phyloP scores from a whole-genome alignment of 2,797 vertebrate genomes.

The Caiman crocodilus region DNA sequence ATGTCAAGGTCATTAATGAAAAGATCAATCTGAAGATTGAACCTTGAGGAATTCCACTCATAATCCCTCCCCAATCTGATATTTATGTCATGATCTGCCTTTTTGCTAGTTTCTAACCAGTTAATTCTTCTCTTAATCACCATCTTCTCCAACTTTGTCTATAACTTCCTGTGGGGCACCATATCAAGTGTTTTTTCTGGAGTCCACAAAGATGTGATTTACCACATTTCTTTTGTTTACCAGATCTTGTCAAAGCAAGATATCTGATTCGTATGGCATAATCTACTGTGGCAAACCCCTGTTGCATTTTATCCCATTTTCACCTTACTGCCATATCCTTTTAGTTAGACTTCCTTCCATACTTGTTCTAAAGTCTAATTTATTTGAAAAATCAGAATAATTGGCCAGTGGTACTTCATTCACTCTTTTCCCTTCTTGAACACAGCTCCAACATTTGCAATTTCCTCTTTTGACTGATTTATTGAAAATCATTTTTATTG shows the following conservation, averaged over 20 bases:
- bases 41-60: background rate
- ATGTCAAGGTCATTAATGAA: constrained; percentile 11
- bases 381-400: constrained; percentile 44
- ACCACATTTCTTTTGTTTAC: constrained; percentile 68
- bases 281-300: constrained; percentile 43
- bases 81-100: constrained; percentile 17
- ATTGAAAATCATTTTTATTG: no score
- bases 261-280: constrained; percentile 36
- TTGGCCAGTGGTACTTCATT: background rate
- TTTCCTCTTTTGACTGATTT: background rate
- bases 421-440: constrained; percentile 11
- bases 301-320: constrained; percentile 29
- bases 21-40: background rate
- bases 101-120: constrained; percentile 54
- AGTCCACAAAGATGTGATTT: constrained; percentile 71
- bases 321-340: background rate
- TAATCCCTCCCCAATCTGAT: constrained; percentile 40
- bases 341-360: no score
- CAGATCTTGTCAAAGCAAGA: constrained; percentile 63
- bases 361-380: constrained; percentile 25
- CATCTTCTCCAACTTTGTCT: constrained; percentile 61
- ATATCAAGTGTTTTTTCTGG: constrained; percentile 73
- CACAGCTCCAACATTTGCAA: background rate
- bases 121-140: constrained; percentile 73
- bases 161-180: constrained; percentile 73